Conservation (phyloP, 1,140 invertebrate species). For the Oppia nitens region DNA sequence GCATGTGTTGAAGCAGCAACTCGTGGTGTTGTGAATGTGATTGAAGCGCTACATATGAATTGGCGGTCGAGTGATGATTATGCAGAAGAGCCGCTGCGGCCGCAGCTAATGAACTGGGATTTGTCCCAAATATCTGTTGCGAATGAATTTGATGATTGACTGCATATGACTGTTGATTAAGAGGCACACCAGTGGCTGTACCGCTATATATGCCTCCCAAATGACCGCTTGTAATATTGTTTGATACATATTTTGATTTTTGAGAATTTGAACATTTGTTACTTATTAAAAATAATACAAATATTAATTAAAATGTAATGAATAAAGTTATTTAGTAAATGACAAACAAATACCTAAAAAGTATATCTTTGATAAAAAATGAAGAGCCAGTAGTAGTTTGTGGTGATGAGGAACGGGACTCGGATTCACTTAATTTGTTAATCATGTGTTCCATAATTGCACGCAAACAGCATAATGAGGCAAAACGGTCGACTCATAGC, state of each 20-base stretch:
- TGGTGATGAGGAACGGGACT: neutral
- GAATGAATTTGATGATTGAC: neutral
- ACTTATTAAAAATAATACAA: neutral
- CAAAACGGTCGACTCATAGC: neutral
- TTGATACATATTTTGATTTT: neutral
- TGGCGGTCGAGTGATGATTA: neutral
- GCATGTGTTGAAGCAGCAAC: constrained; percentile 16
- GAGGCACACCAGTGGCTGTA: neutral
- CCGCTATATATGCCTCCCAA: neutral
- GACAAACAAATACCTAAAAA: neutral
- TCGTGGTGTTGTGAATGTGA: constrained; percentile 7
- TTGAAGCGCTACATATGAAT: neutral
- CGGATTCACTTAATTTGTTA: neutral
- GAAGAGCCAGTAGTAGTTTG: neutral
- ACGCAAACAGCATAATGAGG: neutral
- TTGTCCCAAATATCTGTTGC: neutral
- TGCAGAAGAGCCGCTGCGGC: neutral
- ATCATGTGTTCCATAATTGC: neutral
- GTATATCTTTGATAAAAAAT: neutral
- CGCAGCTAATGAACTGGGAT: neutral
- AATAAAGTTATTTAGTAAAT: neutral
- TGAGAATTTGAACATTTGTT: neutral
- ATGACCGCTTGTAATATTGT: neutral
- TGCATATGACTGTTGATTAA: neutral
- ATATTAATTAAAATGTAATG: too few species aligned